Percentiles rank a stretch among this genome's conserved stretches.
Conservation (phyloP, 1,140 invertebrate genomes). For the Caenorhabditis tropicalis region DNA sequence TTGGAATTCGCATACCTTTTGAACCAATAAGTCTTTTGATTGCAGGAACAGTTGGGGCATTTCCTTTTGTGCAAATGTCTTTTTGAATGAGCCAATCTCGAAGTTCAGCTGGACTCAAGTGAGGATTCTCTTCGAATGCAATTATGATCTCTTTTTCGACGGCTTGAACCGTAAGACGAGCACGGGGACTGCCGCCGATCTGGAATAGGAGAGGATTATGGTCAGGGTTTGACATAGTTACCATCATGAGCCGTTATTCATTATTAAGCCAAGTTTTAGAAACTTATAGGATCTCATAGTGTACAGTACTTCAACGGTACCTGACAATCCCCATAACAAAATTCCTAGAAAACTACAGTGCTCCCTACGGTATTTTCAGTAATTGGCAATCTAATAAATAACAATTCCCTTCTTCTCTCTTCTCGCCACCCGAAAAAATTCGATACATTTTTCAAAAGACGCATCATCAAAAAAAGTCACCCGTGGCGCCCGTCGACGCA, state of each 20-base stretch:
- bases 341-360: too few relatives aligned
- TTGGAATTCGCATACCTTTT: neutral
- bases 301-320: too few relatives aligned
- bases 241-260: too few relatives aligned
- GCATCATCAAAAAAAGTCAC: neutral
- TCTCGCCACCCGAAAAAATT: neutral
- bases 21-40: neutral
- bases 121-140: slow-evolving; percentile 58
- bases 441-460: neutral
- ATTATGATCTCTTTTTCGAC: slow-evolving; percentile 62
- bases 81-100: slow-evolving; percentile 59
- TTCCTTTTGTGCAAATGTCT: slow-evolving; percentile 48
- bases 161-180: slow-evolving; percentile 61
- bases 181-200: slow-evolving; percentile 67
- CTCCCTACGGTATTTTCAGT: too few relatives aligned
- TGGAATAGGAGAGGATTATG: slow-evolving; percentile 42
- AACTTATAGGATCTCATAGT: too few relatives aligned
- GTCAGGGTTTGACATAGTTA: too few relatives aligned
- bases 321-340: too few relatives aligned
- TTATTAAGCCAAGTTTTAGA: too few relatives aligned
- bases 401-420: too few relatives aligned
- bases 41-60: slow-evolving; percentile 5
- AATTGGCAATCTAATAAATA: too few relatives aligned
- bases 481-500: neutral
- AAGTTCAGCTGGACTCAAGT: slow-evolving; percentile 57